Evolutionary conservation across 2,797 vertebrate species (phyloP), one percentile per base, ranked within the genome.

Genomic region (Sparus aurata): DNA sequence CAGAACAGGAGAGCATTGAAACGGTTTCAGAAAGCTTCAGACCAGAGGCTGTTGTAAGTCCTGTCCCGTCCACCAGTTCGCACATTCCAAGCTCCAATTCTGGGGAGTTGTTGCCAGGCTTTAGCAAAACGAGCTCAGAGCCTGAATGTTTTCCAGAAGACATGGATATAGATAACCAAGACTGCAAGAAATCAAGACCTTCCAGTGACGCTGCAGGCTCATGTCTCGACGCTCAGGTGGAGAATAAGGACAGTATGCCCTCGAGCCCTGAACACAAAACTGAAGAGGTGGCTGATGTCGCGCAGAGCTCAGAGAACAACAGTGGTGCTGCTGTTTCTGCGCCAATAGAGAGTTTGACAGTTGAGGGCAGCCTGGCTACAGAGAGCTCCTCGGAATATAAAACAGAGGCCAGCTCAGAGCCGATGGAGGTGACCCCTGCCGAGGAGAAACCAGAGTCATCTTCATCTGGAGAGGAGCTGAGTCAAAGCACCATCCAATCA

Each of bases 361-460:
- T 50, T 0, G 92, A 94, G 38, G 69, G 34, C 34, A 52, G 66
- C 47, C 11, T 30, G 8, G 69, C 63, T 12, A 4, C 49, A 2
- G 91, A 93, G 2, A 1, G 41, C 23, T 10, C 64, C 0, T 41
- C 76, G 10, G 94, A 94, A 41, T 46, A 41, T 1, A 92, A 85
- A 53, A 6, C 82, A 0, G 93, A 95, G 38, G 5, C 47, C 23
- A 60, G 30, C 53, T 58, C 80, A 0, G 94, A 96, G 75, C 84
- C 71, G 10, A 90, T 89, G 83, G 95, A 95, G 12, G 87, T 82
- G 84, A 93, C 93, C 41, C 88, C 89, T 43, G 20, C 77, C 0
- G 97, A 98, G 1, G 96, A 97, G 71, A 97, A 95, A 85, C 83
- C 92, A 2, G 88, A 96, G 92, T 92, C 93, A 3, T 77, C 79